Evolutionary conservation across 2,888 invertebrate species (phyloP).

Genomic region (Pherbina coryleti): DNA sequence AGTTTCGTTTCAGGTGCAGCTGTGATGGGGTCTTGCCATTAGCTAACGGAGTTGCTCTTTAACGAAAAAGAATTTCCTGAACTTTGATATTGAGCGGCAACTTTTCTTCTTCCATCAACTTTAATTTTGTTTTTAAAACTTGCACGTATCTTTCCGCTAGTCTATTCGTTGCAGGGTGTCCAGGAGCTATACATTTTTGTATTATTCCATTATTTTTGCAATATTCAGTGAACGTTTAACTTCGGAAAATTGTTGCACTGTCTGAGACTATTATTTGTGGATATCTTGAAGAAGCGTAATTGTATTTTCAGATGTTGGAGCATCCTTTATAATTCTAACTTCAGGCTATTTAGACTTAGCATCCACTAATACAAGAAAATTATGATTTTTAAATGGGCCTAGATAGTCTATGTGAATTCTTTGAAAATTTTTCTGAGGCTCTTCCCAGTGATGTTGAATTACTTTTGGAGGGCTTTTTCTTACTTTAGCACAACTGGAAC

Average conservation of each 20-base stretch:
- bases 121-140: slow-evolving; percentile 13
- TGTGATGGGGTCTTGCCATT: slow-evolving; percentile 12
- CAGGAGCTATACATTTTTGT: neutral
- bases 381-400: slow-evolving; percentile 34
- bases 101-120: neutral
- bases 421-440: slow-evolving; percentile 8
- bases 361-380: slow-evolving; percentile 36
- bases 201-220: slow-evolving; percentile 6
- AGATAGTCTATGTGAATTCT: slow-evolving; percentile 30
- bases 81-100: slow-evolving; percentile 3
- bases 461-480: slow-evolving; percentile 26
- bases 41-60: slow-evolving; percentile 31
- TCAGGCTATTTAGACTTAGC: slow-evolving; percentile 41
- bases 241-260: slow-evolving; percentile 21
- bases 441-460: slow-evolving; percentile 29
- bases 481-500: slow-evolving; percentile 39
- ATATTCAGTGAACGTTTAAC: neutral
- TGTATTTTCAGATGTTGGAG: slow-evolving; percentile 17
- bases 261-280: slow-evolving; percentile 32
- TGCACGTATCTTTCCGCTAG: slow-evolving; percentile 31
- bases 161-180: slow-evolving; percentile 39
- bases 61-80: slow-evolving; percentile 34
- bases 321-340: slow-evolving; percentile 16
- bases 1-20: too few relatives aligned
- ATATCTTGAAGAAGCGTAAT: slow-evolving; percentile 8